A percentile compares a stretch with the other conserved stretches of the same genome.
These are phyloP conservation scores for Luperina testacea DNA, from an alignment of 2,888 invertebrate genomes.

Conservation along the genomic window DNA sequence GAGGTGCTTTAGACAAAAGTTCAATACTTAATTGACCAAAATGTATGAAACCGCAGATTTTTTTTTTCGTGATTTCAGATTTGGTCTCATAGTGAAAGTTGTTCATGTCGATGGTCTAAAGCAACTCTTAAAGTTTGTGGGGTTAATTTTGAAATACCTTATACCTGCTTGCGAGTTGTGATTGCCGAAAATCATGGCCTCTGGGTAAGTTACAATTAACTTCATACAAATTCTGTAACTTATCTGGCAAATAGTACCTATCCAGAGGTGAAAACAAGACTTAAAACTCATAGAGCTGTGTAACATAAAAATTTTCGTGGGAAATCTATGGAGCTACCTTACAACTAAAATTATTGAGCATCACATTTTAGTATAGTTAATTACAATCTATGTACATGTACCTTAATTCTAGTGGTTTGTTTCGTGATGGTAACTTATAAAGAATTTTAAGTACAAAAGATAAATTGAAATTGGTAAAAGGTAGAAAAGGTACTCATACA, in stretches of 20 bases:
- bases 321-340: conserved; percentile 57
- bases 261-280: not conserved
- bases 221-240: not conserved
- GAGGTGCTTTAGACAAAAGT: too few relatives aligned
- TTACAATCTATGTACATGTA: conserved; percentile 65
- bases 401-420: conserved; percentile 65
- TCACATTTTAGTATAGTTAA: conserved; percentile 79
- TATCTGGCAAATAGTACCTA: not conserved
- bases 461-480: not conserved
- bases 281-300: not conserved
- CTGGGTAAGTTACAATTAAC: not conserved
- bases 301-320: not conserved
- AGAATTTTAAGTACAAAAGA: conserved; percentile 15
- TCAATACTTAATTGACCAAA: too few relatives aligned
- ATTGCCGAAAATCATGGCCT: not conserved
- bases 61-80: too few relatives aligned
- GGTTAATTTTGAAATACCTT: too few relatives aligned
- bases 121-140: too few relatives aligned
- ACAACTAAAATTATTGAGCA: conserved; percentile 81
- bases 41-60: too few relatives aligned
- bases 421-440: conserved; percentile 66
- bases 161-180: not conserved
- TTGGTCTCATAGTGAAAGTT: too few relatives aligned
- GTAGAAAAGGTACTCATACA: not conserved
- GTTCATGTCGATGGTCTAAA: too few relatives aligned